A percentile compares a stretch with the other conserved stretches of the same genome.
Conservation (phyloP, 2,113 vertebrate genomes). For the Oreochromis tanganicae region DNA sequence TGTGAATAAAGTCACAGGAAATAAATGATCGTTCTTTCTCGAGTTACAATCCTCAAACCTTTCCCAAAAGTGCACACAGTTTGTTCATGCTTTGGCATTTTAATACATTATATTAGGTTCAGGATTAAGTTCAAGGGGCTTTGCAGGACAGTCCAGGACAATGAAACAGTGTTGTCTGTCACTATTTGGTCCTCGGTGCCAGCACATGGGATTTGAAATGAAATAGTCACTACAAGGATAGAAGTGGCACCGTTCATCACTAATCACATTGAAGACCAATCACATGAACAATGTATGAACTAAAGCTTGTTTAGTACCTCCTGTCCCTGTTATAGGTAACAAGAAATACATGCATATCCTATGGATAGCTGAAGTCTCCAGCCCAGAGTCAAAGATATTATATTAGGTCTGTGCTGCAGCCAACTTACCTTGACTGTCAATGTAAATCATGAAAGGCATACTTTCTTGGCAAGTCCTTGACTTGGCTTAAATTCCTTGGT, state of each 20-base stretch:
- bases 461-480: neutral
- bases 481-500: neutral
- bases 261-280: neutral
- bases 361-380: neutral
- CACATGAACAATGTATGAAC: neutral
- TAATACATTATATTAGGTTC: neutral
- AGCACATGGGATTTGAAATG: neutral
- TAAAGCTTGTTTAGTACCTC: neutral
- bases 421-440: neutral
- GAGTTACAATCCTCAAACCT: neutral
- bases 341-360: neutral
- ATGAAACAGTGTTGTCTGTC: neutral
- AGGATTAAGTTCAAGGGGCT: neutral
- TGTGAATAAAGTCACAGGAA: slow-evolving; percentile 17
- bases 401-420: neutral
- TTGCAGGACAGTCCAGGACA: neutral
- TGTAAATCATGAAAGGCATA: neutral
- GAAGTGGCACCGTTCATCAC: neutral
- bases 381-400: neutral
- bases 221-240: neutral
- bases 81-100: neutral
- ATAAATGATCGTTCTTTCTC: neutral
- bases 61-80: neutral
- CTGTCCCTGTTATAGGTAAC: neutral
- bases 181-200: neutral